Conservation (phyloP, 2,797 vertebrate species). For the Cynodonichthys magdalenae region DNA sequence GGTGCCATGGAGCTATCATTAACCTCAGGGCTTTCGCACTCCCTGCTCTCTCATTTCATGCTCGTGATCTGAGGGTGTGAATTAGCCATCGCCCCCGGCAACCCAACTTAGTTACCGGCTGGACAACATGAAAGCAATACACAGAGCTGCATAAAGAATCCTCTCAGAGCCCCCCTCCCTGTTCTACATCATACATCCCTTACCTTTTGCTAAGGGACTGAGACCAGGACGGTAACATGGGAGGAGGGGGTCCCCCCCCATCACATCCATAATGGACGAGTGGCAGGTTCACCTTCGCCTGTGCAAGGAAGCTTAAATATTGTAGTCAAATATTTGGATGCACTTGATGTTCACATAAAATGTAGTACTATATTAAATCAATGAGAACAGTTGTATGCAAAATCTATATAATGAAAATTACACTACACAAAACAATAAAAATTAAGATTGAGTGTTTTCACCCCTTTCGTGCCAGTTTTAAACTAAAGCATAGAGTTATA, state of each 20-base stretch:
- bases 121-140: constrained; percentile 88
- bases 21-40: constrained; percentile 80
- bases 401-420: no score
- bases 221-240: constrained; percentile 12
- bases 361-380: no score
- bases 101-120: constrained; percentile 83
- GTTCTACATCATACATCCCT: constrained; percentile 56
- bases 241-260: constrained; percentile 47
- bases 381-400: no score
- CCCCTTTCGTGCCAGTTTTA: no score
- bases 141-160: constrained; percentile 86
- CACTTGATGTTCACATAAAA: constrained; percentile 48
- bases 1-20: constrained; percentile 78
- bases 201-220: constrained; percentile 66
- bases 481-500: no score
- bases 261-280: constrained; percentile 72
- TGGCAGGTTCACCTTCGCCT: constrained; percentile 70
- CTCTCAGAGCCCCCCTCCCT: constrained; percentile 69
- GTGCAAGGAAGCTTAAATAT: constrained; percentile 43
- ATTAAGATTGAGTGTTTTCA: no score
- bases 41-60: constrained; percentile 85
- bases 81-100: constrained; percentile 80
- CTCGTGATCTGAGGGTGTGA: constrained; percentile 85
- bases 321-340: constrained; percentile 65
- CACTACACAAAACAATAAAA: no score